phyloP scores from a whole-genome alignment of 2,113 vertebrate species.

The Vanacampus margaritifer region DNA sequence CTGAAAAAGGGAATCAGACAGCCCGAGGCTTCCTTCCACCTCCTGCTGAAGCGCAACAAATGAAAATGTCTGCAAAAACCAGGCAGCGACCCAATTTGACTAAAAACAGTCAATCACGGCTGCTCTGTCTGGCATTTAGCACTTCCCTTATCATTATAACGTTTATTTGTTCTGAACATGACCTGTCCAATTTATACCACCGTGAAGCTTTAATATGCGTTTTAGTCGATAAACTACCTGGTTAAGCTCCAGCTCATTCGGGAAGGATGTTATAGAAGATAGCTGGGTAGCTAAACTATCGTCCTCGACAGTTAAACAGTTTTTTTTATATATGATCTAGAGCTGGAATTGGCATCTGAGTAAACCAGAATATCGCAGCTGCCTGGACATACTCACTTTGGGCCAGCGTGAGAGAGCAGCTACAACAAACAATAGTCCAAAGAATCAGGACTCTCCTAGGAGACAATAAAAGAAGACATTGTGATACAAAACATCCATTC shows the following conservation, averaged over 20 bases:
- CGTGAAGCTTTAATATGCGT: too few relatives aligned
- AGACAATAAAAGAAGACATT: conserved; percentile 32
- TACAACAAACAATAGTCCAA: conserved; percentile 82
- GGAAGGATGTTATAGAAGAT: too few relatives aligned
- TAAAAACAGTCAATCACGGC: background rate
- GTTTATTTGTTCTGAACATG: background rate
- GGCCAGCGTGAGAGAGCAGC: conserved; percentile 82
- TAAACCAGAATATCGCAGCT: too few relatives aligned
- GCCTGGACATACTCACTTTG: conserved; percentile 79
- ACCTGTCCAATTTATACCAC: background rate
- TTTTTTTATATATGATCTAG: too few relatives aligned
- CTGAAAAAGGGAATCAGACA: conserved; percentile 13
- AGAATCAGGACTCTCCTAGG: conserved; percentile 84
- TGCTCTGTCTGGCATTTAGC: background rate
- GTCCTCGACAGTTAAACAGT: too few relatives aligned
- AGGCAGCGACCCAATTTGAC: background rate
- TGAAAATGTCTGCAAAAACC: background rate
- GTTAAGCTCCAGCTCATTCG: too few relatives aligned
- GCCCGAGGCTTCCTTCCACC: conserved; percentile 35
- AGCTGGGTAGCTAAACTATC: too few relatives aligned
- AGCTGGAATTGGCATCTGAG: too few relatives aligned
- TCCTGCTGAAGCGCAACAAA: conserved; percentile 22
- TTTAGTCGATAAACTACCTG: too few relatives aligned
- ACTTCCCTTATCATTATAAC: background rate
- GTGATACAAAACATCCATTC: background rate